Base-by-base conservation (phyloP, 2,888 invertebrate species). In the Xestia ashworthii region DNA sequence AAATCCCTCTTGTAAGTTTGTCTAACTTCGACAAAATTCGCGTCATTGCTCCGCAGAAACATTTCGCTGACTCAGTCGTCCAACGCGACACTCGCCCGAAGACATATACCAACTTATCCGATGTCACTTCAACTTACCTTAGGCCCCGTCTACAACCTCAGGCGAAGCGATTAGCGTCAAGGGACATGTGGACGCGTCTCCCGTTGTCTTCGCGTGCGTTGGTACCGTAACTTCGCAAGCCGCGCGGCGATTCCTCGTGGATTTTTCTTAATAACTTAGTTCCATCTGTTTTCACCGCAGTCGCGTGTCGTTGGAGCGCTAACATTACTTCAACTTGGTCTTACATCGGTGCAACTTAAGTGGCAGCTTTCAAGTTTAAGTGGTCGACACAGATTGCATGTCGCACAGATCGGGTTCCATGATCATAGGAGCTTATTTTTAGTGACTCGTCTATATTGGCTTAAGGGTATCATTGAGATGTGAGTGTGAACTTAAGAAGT, bases 381-480 rank as follows among this genome's bases (percentile, higher is more conserved):
- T 78, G 85, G 78, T 71, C 41, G 53, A 38, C 82, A 55, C 82
- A 85, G 83, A 84, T 85, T 78, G 72, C 78, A 71, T 73, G 78
- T 50, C 66, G 60, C 41, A 74, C 65, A 75, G 72, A 78, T 81
- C 66, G 66, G 67, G 72, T 70, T 68, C 4, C 72, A 46, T 19
- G 62, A 81, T 74, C 46, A 22, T 46, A 14, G 19, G 53, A 71
- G 66, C 55, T 85, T 78, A 74, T 70, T 74, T 83, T 70, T 66
- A 67, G 50, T 41, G 46, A 38, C 25, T 46, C 32, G 32, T 74
- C 66, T 70, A 66, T 48, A 55, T 50, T 65, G 50, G 25, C 48
- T 48, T 74, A 16, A 53, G 25, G 41, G 12, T 71, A 65, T 53
- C n/a, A n/a, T 9, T 5, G 50, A 41, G 12, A 41, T 60, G 41